These are phyloP conservation scores for Phoeniculus purpureus DNA, from an alignment of 2,797 vertebrate genomes.

Conservation along the genomic window DNA sequence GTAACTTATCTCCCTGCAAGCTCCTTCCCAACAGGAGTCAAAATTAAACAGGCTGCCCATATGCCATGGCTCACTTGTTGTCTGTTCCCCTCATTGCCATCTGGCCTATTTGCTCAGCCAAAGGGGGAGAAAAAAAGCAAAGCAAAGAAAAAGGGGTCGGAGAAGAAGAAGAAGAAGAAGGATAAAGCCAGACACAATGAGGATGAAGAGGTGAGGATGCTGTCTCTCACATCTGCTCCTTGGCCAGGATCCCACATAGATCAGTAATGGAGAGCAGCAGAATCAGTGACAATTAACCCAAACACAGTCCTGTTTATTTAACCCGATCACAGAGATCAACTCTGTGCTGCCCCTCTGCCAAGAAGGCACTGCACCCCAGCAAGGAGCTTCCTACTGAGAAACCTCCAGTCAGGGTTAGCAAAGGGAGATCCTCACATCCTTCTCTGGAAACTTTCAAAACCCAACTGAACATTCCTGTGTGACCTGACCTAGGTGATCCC, in stretches of 20 bases:
- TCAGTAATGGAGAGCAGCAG: constrained; percentile 81
- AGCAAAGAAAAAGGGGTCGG: background rate
- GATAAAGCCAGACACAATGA: constrained; percentile 85
- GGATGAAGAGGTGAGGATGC: constrained; percentile 77
- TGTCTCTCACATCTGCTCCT: constrained; percentile 88
- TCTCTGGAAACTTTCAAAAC: no score
- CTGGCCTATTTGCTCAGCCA: constrained; percentile 93
- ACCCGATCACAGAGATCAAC: constrained; percentile 87
- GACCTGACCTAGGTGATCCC: no score
- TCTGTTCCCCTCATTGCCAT: constrained; percentile 93
- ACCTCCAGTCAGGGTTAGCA: background rate
- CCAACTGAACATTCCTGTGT: no score
- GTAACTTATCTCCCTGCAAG: constrained; percentile 71
- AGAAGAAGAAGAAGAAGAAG: constrained; percentile 9
- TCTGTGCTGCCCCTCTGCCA: constrained; percentile 61
- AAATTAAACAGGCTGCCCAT: constrained; percentile 99
- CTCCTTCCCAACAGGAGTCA: constrained; percentile 87
- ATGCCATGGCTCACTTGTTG: constrained; percentile 96
- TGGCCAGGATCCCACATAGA: constrained; percentile 85
- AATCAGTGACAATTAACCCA: constrained; percentile 94
- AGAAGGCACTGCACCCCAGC: constrained; percentile 41
- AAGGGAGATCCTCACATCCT: background rate
- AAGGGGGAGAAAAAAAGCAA: constrained; percentile 56
- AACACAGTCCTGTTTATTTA: constrained; percentile 89
- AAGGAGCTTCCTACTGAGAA: constrained; percentile 29